Base-by-base conservation (phyloP, 2,797 vertebrate genomes). In the Bradypodion ventrale region DNA sequence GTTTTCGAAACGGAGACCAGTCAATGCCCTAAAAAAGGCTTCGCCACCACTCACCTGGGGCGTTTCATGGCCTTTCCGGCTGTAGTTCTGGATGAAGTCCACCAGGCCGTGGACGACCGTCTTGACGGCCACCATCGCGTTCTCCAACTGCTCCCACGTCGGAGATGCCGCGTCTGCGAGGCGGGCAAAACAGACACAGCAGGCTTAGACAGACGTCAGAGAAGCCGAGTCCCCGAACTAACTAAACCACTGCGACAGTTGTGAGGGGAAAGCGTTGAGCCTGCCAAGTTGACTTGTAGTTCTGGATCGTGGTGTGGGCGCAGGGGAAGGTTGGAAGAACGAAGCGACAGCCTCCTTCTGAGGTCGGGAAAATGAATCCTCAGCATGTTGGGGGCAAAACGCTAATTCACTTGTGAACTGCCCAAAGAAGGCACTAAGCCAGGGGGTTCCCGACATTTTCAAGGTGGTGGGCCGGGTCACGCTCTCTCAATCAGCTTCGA, bases 31-130 rank as follows among this genome's bases (percentile, higher is more conserved):
- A 69, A n/a, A n/a, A n/a, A n/a, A n/a, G n/a, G n/a, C n/a, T n/a
- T n/a, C n/a, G n/a, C n/a, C 19, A 19, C 35, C 7, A 85, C 46
- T 87, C 88, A 99, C 98, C 97, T 98, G 98, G 78, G 98, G 98
- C 85, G 97, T 93, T 88, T 99, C 98, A 52, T 98, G 97, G 92
- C 96, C 97, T 96, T 99, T 99, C 91, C 98, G 98, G 91, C 98
- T 99, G 86, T 98, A 99, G 93, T 98, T 98, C 92, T 99, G 98
- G 90, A 98, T 98, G 94, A 98, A 99, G 90, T 98, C 98, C 91
- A 99, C 98, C 74, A 99, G 96, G 25, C 98, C 98, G 7, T 98
- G 97, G 87, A 99, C 98, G 82, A 99, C 98, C 69, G 97, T 94
- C 95, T 99, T 99, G 82, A 99, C 98, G 70, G 98, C 98, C 0